Evolutionary conservation across 2,797 vertebrate genomes (phyloP), one percentile per base, ranked within the genome.

Genomic region (Salmo trutta): DNA sequence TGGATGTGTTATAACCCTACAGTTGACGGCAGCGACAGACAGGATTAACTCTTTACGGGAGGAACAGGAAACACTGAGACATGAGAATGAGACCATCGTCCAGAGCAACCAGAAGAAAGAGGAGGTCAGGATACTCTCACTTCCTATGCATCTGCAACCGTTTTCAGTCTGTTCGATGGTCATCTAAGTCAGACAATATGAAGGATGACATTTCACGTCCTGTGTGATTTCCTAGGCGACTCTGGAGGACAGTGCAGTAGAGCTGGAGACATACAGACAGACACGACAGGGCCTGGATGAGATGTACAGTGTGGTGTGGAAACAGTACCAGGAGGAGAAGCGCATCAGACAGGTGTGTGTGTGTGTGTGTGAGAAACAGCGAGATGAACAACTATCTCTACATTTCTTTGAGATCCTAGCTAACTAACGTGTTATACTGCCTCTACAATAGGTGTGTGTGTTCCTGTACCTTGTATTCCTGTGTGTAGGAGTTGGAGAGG

Each of bases 221-320:
- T 33, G 36, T 27, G 21, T 0, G 6, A 79, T 65, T 75, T 16
- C 65, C 64, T 77, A 99, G 98, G 96, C 97, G 75, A 96, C 95
- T 15, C 95, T 96, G 70, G 96, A 97, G 85, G 98, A 99, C 91
- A 97, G 95, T 84, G 96, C 96, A 86, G 96, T 96, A 71, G 98
- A 99, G 86, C 90, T 99, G 92, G 97, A 99, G 89, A 99, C 98
- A 0, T 99, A 99, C 81, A 97, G 95, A 81, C 98, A 99, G 87
- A 96, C 96, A 0, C 94, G 98, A 0, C 97, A 98, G 85, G 98
- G 98, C 47, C 94, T 99, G 84, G 97, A 99, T 84, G 97, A 99
- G 89, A 98, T 99, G 98, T 99, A 99, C 83, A 98, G 94, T 10
- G 96, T 99, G 16, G 96, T 98, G 66, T 99, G 97, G 97, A 98